Conservation (phyloP, 1,140 invertebrate genomes). For the Mactra quadrangularis region DNA sequence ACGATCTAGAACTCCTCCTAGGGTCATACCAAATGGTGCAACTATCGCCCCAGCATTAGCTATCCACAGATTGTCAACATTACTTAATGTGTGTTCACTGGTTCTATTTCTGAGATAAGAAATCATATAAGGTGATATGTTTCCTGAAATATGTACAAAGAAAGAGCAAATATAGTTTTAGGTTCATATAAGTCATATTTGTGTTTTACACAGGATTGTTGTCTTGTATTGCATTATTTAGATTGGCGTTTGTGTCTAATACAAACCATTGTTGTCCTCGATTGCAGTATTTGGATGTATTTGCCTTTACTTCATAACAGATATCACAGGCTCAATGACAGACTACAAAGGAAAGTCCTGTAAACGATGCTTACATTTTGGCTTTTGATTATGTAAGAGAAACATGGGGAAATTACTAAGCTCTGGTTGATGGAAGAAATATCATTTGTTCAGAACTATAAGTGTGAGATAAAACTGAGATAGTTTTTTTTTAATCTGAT, state of each 20-base stretch:
- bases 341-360: too few species aligned
- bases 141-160: constrained; percentile 72
- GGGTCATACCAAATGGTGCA: constrained; percentile 79
- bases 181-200: background rate
- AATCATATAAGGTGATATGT: constrained; percentile 83
- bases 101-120: constrained; percentile 81
- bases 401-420: too few species aligned
- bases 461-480: too few species aligned
- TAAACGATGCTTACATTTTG: too few species aligned
- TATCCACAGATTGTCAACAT: constrained; percentile 76
- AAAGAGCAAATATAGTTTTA: background rate
- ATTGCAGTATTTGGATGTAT: too few species aligned
- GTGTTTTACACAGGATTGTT: background rate
- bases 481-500: too few species aligned
- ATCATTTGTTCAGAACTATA: too few species aligned
- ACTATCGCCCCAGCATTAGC: constrained; percentile 72
- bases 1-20: constrained; percentile 78
- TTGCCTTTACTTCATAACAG: too few species aligned
- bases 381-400: too few species aligned
- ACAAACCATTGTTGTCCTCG: too few species aligned
- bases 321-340: too few species aligned
- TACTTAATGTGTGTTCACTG: constrained; percentile 68
- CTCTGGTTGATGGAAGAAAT: too few species aligned
- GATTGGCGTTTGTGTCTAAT: background rate
- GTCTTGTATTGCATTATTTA: background rate